phyloP scores from a whole-genome alignment of 2,113 vertebrate genomes.

The Pandion haliaetus region DNA sequence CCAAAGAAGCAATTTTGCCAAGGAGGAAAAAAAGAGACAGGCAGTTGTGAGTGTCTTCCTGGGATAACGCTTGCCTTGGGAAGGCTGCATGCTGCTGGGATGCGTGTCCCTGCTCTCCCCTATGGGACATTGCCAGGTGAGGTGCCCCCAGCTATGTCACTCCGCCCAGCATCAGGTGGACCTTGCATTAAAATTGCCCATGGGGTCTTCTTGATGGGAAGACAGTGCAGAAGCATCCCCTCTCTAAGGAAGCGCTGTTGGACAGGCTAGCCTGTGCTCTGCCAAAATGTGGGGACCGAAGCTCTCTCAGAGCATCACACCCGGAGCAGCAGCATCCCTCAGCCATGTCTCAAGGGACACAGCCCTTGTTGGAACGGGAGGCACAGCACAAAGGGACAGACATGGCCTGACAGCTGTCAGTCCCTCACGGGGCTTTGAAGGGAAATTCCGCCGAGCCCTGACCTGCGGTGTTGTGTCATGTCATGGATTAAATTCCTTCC shows the following conservation, averaged over 20 bases:
- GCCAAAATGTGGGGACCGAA: neutral
- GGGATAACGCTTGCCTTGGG: fast-evolving
- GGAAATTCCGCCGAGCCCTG: neutral
- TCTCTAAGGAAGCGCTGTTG: neutral
- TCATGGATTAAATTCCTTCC: neutral
- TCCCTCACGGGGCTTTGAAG: neutral
- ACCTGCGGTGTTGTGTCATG: neutral
- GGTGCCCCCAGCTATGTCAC: neutral
- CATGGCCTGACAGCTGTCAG: neutral
- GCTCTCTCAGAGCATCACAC: neutral
- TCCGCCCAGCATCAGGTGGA: neutral
- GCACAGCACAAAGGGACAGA: neutral
- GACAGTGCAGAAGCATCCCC: neutral
- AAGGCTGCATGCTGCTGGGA: fast-evolving
- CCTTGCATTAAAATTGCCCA: neutral
- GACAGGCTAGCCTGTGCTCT: neutral
- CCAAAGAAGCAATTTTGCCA: neutral
- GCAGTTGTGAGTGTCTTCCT: neutral
- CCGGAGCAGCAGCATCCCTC: neutral
- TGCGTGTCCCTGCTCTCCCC: fast-evolving
- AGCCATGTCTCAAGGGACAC: neutral
- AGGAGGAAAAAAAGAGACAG: neutral
- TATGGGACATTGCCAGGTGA: fast-evolving
- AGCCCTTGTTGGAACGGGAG: neutral
- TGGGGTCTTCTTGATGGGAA: neutral